Conservation (phyloP, 2,797 vertebrate species). For the Lateolabrax maculatus region DNA sequence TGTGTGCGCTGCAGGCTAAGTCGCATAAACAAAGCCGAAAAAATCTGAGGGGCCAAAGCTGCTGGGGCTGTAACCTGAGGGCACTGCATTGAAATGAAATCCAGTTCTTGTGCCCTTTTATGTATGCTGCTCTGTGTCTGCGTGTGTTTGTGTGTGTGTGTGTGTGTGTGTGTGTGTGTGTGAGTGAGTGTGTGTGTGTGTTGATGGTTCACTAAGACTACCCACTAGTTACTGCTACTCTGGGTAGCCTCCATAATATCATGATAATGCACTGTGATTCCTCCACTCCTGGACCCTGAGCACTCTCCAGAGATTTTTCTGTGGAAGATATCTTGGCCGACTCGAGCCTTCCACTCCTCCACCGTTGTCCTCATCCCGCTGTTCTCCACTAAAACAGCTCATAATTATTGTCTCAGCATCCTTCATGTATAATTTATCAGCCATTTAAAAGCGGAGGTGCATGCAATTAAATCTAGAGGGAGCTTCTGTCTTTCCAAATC, state of each 20-base stretch:
- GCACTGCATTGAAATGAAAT: conserved; percentile 63
- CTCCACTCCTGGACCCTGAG: conserved; percentile 54
- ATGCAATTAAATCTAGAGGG: conserved; percentile 82
- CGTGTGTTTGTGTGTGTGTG: conserved; percentile 27
- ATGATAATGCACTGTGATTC: conserved; percentile 71
- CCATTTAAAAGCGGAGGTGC: conserved; percentile 84
- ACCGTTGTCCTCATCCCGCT: conserved; percentile 59
- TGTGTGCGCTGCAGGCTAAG: conserved; percentile 62
- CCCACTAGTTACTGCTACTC: conserved; percentile 43
- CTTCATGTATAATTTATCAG: conserved; percentile 87
- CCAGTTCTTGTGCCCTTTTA: background rate
- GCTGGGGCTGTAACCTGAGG: conserved; percentile 64
- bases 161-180: conserved; percentile 31
- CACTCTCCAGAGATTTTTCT: conserved; percentile 65
- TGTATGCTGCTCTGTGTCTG: conserved; percentile 27
- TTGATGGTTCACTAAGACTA: conserved; percentile 41
- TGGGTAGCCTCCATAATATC: conserved; percentile 64
- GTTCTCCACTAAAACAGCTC: conserved; percentile 76
- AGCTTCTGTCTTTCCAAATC: conserved; percentile 77
- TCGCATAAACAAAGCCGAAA: conserved; percentile 65
- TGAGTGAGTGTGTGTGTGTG: conserved; percentile 21
- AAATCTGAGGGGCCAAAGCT: conserved; percentile 60
- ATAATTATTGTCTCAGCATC: conserved; percentile 84
- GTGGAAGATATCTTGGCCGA: conserved; percentile 63
- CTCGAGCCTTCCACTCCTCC: conserved; percentile 61